A percentile compares a stretch with the other conserved stretches of the same genome.
phyloP scores from a whole-genome alignment of 1,140 invertebrate species.

The Olivierus martensii region DNA sequence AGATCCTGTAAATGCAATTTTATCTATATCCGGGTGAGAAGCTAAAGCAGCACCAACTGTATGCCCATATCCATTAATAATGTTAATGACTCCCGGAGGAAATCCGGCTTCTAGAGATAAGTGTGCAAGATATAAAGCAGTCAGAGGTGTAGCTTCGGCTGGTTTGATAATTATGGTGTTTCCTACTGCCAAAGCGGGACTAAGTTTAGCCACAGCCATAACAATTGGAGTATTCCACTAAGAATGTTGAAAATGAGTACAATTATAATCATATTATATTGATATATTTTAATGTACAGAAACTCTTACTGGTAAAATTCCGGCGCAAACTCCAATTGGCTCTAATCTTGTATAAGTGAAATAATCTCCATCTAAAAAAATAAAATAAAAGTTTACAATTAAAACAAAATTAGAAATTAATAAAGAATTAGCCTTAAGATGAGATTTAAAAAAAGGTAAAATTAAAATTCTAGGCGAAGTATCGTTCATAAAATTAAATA shows the following conservation, averaged over 20 bases:
- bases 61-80: constrained; percentile 70
- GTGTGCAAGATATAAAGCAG: constrained; percentile 47
- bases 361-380: constrained; percentile 37
- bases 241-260: too few relatives aligned
- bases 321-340: too few relatives aligned
- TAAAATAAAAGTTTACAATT: too few relatives aligned
- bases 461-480: too few relatives aligned
- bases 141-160: constrained; percentile 88
- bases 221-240: constrained; percentile 84
- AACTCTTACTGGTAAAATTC: too few relatives aligned
- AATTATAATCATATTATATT: too few relatives aligned
- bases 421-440: too few relatives aligned
- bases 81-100: constrained; percentile 33
- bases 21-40: constrained; percentile 45
- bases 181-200: constrained; percentile 75
- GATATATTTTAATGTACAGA: too few relatives aligned
- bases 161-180: constrained; percentile 86
- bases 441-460: too few relatives aligned
- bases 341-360: constrained; percentile 56
- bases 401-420: too few relatives aligned
- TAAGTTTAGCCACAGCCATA: constrained; percentile 66
- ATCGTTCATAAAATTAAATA: too few relatives aligned
- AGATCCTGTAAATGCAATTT: too few relatives aligned
- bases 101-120: constrained; percentile 27
- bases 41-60: constrained; percentile 72